Base-by-base conservation (phyloP, 1,140 invertebrate species). In the Philopotamus ludificatus region DNA sequence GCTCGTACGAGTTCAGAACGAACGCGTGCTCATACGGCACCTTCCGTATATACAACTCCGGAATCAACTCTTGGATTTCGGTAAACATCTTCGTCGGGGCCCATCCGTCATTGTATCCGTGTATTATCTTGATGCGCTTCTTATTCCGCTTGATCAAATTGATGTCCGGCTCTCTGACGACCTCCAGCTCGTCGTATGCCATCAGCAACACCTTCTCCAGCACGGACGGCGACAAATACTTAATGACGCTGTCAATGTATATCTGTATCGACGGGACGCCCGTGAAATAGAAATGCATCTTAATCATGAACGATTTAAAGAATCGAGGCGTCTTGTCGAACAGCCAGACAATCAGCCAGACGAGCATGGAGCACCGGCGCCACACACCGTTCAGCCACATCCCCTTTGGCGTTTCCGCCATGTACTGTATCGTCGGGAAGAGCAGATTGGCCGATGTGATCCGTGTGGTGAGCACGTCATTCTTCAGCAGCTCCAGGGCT, bases 371-470 rank as follows among this genome's bases (percentile, higher is more conserved):
- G 8, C 88, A 73, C 45, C 79, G 83, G 18, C 80, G 73, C 15
- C 88, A 74, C 45, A 86, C 67, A 34, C 76, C 81, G 28, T 77
- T 83, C 1, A 86, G 66, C 73, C 85, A 84, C 69, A 79, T 77
- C 26, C 92, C 93, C 73, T 89, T 89, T 7, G 82, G 84, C 20
- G 85, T 88, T 15, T 83, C 77, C 9, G 84, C 83, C 85, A 95
- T 91, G 49, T 85, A 73, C 75, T 94, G 90, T 9, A 95, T 79
- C 0, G 92, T 91, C 3, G 93, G 93, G 78, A 94, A 94, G 0
- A 95, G 72, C 45, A 94, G 75, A 73, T 87, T 93, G 72, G 79
- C 81, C 70, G 84, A 83, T 4, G 73, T 72, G 26, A 87, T 72
- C 68, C 75, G 78, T 9, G 74, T 64, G 12, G 75, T 76, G 25